Evolutionary conservation across 2,113 vertebrate species (phyloP).

Genomic region (Sturnira hondurensis): DNA sequence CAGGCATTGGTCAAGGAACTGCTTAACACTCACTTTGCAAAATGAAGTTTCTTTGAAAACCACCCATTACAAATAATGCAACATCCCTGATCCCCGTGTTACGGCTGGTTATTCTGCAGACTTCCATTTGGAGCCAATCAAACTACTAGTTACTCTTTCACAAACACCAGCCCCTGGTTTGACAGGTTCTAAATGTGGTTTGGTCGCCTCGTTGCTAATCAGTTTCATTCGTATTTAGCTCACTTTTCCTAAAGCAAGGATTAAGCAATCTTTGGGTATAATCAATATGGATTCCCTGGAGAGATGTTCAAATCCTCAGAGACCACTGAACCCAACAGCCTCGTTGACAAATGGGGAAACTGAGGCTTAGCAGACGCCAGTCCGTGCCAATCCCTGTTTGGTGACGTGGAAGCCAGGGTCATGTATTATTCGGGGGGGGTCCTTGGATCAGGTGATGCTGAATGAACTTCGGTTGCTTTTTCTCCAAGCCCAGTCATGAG

Average conservation of each 20-base stretch:
- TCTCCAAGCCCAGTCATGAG: neutral
- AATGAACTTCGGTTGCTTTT: conserved; percentile 11
- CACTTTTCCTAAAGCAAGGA: neutral
- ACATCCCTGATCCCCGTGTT: accelerated
- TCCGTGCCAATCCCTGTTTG: neutral
- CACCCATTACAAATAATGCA: conserved; percentile 2
- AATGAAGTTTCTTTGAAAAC: conserved; percentile 28
- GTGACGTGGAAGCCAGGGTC: neutral
- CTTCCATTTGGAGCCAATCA: neutral
- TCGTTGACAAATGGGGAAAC: neutral
- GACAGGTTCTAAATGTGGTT: neutral
- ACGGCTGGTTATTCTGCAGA: neutral
- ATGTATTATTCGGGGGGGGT: neutral
- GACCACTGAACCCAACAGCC: neutral
- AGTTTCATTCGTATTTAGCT: neutral
- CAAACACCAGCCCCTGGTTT: neutral
- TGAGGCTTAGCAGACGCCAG: neutral
- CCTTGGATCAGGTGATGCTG: neutral
- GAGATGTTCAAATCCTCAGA: neutral
- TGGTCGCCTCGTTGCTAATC: neutral
- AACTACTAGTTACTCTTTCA: neutral
- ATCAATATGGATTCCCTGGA: neutral
- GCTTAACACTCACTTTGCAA: conserved; percentile 23
- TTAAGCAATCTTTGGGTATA: neutral
- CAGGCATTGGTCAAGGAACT: conserved; percentile 1